These are phyloP conservation scores for Nymphalis urticae DNA, from an alignment of 2,888 invertebrate species.

Conservation along the genomic window DNA sequence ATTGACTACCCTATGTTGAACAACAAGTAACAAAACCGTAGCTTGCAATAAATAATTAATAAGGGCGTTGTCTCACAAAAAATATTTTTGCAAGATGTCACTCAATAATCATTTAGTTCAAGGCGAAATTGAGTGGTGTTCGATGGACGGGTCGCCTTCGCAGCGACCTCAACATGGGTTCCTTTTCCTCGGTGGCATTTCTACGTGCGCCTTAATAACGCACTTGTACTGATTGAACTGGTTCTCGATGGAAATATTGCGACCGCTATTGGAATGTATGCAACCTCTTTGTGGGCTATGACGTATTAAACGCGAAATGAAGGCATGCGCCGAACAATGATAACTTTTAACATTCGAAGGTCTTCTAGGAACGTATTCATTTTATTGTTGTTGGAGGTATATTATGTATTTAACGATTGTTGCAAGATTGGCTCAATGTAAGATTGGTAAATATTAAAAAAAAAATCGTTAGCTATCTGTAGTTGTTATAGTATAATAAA, in stretches of 20 bases:
- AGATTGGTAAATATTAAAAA: too few relatives aligned
- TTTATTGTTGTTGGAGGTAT: slow-evolving; percentile 2
- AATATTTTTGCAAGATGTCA: slow-evolving; percentile 45
- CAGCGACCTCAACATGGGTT: slow-evolving; percentile 58
- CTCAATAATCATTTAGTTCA: slow-evolving; percentile 63
- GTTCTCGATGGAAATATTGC: slow-evolving; percentile 50
- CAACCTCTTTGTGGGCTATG: slow-evolving; percentile 37
- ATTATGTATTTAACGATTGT: not conserved
- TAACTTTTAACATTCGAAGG: slow-evolving; percentile 35
- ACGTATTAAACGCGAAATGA: slow-evolving; percentile 33
- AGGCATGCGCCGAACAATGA: slow-evolving; percentile 29
- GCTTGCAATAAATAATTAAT: not conserved
- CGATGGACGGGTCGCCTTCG: slow-evolving; percentile 68
- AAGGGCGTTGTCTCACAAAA: not conserved
- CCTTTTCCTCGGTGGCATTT: slow-evolving; percentile 66
- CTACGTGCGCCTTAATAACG: slow-evolving; percentile 47
- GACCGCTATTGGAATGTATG: slow-evolving; percentile 42
- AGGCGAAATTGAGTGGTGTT: slow-evolving; percentile 60
- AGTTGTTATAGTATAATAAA: too few relatives aligned
- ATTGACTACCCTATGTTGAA: too few relatives aligned
- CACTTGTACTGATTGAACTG: slow-evolving; percentile 48
- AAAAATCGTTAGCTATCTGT: too few relatives aligned
- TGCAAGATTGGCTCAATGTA: too few relatives aligned
- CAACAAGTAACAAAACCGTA: too few relatives aligned
- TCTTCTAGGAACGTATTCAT: slow-evolving; percentile 11